Conservation (phyloP, 2,888 invertebrate species). For the Drosophila falleni region DNA sequence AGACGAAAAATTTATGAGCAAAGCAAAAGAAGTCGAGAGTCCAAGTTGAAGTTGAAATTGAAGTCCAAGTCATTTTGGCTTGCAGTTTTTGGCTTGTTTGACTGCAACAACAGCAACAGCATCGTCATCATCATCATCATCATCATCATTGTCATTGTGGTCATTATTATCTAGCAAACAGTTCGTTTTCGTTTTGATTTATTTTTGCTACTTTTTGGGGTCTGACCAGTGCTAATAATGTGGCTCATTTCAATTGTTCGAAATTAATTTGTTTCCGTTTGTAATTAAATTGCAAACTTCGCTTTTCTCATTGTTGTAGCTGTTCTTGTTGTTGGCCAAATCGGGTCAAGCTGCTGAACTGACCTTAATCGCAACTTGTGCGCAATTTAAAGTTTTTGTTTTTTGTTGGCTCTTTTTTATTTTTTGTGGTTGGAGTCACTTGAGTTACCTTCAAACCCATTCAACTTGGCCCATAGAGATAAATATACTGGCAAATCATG, state of each 20-base stretch:
- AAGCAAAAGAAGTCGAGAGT: conserved; percentile 43
- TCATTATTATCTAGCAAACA: conserved; percentile 12
- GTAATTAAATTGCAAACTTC: conserved; percentile 63
- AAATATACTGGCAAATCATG: conserved; percentile 57
- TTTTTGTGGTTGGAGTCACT: conserved; percentile 30
- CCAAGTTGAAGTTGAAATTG: conserved; percentile 26
- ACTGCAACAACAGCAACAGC: conserved; percentile 17
- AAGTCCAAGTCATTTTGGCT: conserved; percentile 42
- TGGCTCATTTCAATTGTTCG: conserved; percentile 69
- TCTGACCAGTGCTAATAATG: conserved; percentile 56
- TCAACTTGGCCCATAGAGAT: conserved; percentile 23
- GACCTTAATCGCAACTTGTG: conserved; percentile 78
- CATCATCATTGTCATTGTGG: conserved; percentile 10
- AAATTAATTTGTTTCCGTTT: conserved; percentile 78
- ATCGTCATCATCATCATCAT: no score
- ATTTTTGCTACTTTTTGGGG: conserved; percentile 5
- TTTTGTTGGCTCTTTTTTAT: conserved; percentile 3
- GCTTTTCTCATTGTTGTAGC: conserved; percentile 33
- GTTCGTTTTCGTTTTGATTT: not conserved
- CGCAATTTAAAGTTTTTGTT: conserved; percentile 57
- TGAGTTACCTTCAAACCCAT: conserved; percentile 47
- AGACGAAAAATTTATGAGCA: conserved; percentile 40
- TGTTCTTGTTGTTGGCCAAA: conserved; percentile 41
- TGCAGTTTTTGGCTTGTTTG: conserved; percentile 33
- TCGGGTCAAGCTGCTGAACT: conserved; percentile 66